Percentiles rank a stretch among this genome's conserved stretches.
These are phyloP conservation scores for Atta colombica DNA, from an alignment of 1,140 invertebrate genomes.

Conservation along the genomic window DNA sequence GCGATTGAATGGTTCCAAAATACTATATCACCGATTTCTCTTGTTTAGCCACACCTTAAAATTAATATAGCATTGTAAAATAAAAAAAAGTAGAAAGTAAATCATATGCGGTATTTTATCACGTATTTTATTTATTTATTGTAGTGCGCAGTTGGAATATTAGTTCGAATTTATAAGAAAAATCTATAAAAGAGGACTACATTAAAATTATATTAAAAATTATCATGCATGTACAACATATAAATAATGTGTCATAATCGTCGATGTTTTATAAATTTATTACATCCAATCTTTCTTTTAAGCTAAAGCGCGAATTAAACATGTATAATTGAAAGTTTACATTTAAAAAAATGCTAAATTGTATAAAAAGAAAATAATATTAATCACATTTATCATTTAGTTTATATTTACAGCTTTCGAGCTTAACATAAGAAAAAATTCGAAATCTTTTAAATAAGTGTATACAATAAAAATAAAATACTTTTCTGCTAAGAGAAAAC, in stretches of 20 bases:
- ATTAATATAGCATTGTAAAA: not conserved
- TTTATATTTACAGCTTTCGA: not conserved
- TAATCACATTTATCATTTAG: not conserved
- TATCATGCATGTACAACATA: not conserved
- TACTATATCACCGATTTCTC: not conserved
- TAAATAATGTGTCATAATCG: not conserved
- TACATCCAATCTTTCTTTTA: not conserved
- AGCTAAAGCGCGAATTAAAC: not conserved
- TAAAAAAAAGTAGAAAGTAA: not conserved
- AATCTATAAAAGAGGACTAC: not conserved
- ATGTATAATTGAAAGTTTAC: not conserved
- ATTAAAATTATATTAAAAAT: constrained; percentile 6
- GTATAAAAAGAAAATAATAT: not conserved
- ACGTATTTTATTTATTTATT: not conserved
- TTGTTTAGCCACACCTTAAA: not conserved
- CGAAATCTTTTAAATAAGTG: not conserved
- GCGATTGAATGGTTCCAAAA: not conserved
- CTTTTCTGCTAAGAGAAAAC: not conserved
- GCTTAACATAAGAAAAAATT: not conserved
- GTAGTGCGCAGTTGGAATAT: not conserved
- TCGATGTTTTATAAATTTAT: constrained; percentile 1
- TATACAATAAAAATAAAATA: not conserved
- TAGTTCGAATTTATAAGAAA: not conserved
- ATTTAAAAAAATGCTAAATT: not conserved
- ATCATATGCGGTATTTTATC: not conserved